Evolutionary conservation across 2,888 invertebrate species (phyloP).

Genomic region (Microdon myrmicae): DNA sequence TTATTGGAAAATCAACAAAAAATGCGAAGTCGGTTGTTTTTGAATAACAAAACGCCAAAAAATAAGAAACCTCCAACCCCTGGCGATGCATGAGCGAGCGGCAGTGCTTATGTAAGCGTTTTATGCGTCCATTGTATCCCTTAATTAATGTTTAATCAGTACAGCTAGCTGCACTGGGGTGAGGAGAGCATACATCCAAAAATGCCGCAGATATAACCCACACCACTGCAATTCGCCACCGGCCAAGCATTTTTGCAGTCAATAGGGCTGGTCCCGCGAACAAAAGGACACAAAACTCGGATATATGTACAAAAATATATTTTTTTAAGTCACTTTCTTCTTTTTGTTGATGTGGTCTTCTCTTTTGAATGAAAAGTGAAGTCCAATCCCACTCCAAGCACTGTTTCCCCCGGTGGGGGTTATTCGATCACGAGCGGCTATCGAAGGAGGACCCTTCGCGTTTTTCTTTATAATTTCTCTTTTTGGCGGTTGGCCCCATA

Average conservation of each 20-base stretch:
- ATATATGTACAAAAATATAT: neutral
- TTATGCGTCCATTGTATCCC: conserved; percentile 58
- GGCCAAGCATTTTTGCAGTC: conserved; percentile 20
- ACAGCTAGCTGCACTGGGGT: conserved; percentile 54
- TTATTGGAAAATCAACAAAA: no score
- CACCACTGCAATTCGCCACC: conserved; percentile 7
- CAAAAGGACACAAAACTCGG: conserved; percentile 23
- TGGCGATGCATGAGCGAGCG: no score
- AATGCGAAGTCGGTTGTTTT: no score
- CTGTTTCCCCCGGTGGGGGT: neutral
- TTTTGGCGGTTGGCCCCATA: conserved; percentile 37
- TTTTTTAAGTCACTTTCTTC: no score
- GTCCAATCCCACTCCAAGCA: neutral
- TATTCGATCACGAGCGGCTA: conserved; percentile 32
- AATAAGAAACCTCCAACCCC: no score
- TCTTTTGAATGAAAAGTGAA: conserved; percentile 15
- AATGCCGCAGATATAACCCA: conserved; percentile 6
- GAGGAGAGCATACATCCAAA: conserved; percentile 8
- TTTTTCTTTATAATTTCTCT: conserved; percentile 28
- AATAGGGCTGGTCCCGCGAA: no score
- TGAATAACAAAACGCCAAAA: no score
- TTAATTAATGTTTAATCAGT: conserved; percentile 68
- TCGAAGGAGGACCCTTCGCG: conserved; percentile 22
- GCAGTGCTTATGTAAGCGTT: conserved; percentile 53
- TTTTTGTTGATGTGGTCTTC: no score